Conservation (phyloP, 2,113 vertebrate genomes). For the Varanus komodoensis region DNA sequence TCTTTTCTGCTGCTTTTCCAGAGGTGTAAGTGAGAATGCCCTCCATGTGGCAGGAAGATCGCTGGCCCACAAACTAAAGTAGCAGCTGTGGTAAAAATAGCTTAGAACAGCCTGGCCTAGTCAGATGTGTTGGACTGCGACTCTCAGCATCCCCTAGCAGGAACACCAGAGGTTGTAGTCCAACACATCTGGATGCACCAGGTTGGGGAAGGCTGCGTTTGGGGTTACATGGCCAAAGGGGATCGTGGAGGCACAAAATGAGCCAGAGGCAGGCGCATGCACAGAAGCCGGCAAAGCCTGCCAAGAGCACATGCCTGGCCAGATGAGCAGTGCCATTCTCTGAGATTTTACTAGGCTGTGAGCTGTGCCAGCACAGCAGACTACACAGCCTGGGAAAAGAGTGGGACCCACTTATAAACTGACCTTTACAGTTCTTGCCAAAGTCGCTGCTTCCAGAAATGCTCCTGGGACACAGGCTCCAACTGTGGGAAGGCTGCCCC, state of each 20-base stretch:
- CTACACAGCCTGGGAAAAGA: slow-evolving; percentile 7
- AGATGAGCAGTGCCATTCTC: fast-evolving
- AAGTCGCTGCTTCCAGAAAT: neutral
- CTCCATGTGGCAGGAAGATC: neutral
- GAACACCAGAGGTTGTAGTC: too few relatives aligned
- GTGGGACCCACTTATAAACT: neutral
- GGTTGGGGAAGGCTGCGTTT: neutral
- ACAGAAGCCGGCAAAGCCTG: neutral
- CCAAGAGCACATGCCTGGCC: neutral
- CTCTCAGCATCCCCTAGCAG: too few relatives aligned
- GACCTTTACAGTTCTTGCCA: slow-evolving; percentile 1
- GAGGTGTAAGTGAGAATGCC: neutral
- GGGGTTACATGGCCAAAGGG: neutral
- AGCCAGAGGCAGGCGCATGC: neutral
- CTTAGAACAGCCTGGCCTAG: neutral
- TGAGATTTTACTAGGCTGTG: neutral
- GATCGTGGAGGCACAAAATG: neutral
- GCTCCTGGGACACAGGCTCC: slow-evolving; percentile 17
- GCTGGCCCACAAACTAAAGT: neutral
- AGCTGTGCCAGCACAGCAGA: neutral
- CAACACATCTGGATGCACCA: too few relatives aligned
- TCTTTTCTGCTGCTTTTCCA: neutral
- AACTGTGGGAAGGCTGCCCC: slow-evolving; percentile 10
- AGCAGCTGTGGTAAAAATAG: neutral
- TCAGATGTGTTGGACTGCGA: too few relatives aligned